phyloP scores from a whole-genome alignment of 2,113 vertebrate species.

The Fulmarus glacialis region DNA sequence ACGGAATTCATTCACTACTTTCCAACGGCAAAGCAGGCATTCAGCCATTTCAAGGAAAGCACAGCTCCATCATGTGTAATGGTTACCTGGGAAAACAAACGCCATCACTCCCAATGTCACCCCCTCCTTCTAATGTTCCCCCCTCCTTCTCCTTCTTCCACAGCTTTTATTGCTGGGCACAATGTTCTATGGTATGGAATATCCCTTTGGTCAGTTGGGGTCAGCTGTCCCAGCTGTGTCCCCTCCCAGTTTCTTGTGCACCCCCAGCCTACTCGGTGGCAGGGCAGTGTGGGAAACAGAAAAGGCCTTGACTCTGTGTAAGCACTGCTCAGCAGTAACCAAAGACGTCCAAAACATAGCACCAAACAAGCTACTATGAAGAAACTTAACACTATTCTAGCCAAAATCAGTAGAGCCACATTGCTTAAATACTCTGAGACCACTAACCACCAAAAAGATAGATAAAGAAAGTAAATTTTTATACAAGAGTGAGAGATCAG shows the following conservation, averaged over 20 bases:
- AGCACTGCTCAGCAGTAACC: not conserved
- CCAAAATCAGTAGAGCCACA: not conserved
- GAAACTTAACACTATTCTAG: not conserved
- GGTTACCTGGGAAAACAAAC: not conserved
- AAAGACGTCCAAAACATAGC: not conserved
- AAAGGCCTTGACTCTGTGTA: not conserved
- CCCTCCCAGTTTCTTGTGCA: not conserved
- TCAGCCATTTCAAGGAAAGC: not conserved
- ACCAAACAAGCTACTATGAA: not conserved
- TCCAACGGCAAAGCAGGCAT: not conserved
- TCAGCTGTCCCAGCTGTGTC: not conserved
- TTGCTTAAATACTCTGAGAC: not conserved
- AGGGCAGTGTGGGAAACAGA: not conserved
- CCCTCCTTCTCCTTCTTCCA: not conserved
- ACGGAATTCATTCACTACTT: fast-evolving
- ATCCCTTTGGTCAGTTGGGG: not conserved
- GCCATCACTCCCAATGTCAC: fast-evolving
- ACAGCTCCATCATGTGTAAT: fast-evolving
- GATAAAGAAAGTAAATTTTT: not conserved
- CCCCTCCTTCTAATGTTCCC: not conserved
- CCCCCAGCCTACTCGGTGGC: not conserved
- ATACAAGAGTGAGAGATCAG: not conserved
- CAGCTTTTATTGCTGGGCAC: not conserved
- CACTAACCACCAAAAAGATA: not conserved
- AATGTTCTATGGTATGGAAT: fast-evolving